Base-by-base conservation (phyloP, 2,888 invertebrate genomes). In the Bugulina stolonifera region DNA sequence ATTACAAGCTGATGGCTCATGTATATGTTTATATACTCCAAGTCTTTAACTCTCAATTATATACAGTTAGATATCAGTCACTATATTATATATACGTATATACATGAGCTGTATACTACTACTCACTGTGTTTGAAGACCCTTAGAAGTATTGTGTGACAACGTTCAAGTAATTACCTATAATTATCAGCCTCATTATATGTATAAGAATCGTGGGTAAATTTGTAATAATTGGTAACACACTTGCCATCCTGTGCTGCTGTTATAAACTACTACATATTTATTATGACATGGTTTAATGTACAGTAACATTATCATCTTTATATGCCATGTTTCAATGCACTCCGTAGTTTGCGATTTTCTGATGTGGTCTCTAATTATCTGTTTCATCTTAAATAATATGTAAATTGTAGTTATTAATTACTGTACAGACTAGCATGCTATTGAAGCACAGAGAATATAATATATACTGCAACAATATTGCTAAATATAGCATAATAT, bases 151-250 rank as follows among this genome's bases (percentile, higher is more conserved):
- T 34, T 34, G 64, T 64, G 64, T 25, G 32, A 27, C 29, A 25
- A 34, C 32, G 18, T 32, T 64, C 10, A 14, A 34, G 32, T 64
- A 32, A 64, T 64, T 64, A 64, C 29, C 34, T 14, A 32, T 32
- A 64, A 64, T 64, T 64, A 64, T 64, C 64, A 5, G n/a, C 5
- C 25, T 64, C 32, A 64, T 34, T 55, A 14, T 25, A 27, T 34
- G 64, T 10, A 57, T 34, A 64, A 64, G 64, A 64, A 27, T 27
- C 64, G 64, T 64, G 64, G 64, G 64, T 64, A 64, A 64, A 64
- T 64, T 64, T 64, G 32, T 32, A 34, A 64, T 64, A 64, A 64
- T 64, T 64, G 64, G 10, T 43, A 43, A 18, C 43, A 43, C 43
- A 43, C 43, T 43, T 43, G n/a, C n/a, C n/a, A n/a, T n/a, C n/a